Conservation (phyloP, 1,140 invertebrate species). For the Trachymyrmex septentrionalis region DNA sequence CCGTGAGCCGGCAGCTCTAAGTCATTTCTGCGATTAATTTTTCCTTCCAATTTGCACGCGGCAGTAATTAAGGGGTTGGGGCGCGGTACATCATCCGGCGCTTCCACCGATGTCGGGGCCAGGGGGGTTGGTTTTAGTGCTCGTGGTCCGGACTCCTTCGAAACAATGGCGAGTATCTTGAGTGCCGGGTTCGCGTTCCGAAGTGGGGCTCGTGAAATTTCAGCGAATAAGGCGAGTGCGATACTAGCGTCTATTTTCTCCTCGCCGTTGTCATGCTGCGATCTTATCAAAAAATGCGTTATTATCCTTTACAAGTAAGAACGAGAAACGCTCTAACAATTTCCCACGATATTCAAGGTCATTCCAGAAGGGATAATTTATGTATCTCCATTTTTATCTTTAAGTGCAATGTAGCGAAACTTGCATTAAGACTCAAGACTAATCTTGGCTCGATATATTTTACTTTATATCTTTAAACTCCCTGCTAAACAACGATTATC, state of each 20-base stretch:
- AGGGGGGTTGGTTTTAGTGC: slow-evolving; percentile 76
- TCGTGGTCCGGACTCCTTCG: slow-evolving; percentile 78
- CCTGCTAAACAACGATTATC: too few species aligned
- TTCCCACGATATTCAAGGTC: not conserved
- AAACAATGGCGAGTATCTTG: slow-evolving; percentile 84
- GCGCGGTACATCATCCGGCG: slow-evolving; percentile 85
- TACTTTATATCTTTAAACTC: too few species aligned
- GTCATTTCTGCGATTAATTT: slow-evolving; percentile 88
- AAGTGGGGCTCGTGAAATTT: slow-evolving; percentile 60
- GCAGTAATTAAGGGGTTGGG: slow-evolving; percentile 87
- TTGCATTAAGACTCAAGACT: too few species aligned
- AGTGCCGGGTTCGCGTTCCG: slow-evolving; percentile 68
- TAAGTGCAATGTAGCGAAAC: too few species aligned
- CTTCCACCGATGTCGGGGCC: slow-evolving; percentile 76
- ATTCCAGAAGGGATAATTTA: too few species aligned
- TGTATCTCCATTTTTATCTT: too few species aligned
- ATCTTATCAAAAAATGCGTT: slow-evolving; percentile 18
- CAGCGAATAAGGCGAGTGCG: slow-evolving; percentile 54
- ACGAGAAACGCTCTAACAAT: slow-evolving; percentile 22
- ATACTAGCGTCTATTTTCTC: slow-evolving; percentile 52
- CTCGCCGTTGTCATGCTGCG: slow-evolving; percentile 25
- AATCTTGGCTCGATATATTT: too few species aligned
- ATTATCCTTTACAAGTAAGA: slow-evolving; percentile 29
- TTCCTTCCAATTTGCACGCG: slow-evolving; percentile 88
- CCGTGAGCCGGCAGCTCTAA: slow-evolving; percentile 83